Percentiles rank a stretch among this genome's conserved stretches.
Evolutionary conservation across 2,888 invertebrate species (phyloP).

Genomic region (Limnephilus auricula): DNA sequence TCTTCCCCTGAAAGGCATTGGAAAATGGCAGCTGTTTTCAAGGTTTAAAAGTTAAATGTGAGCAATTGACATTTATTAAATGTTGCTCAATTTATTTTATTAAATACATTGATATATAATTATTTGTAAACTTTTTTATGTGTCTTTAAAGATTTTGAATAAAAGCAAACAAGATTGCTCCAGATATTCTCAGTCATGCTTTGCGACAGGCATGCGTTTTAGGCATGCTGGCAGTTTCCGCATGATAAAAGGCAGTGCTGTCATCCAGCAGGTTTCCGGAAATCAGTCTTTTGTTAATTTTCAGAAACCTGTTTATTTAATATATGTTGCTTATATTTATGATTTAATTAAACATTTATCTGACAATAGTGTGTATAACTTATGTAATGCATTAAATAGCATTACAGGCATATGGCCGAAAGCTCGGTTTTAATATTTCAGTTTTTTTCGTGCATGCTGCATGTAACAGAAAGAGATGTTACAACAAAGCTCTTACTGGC

Average conservation of each 20-base stretch:
- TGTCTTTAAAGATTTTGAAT: not conserved
- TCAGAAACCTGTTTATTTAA: not conserved
- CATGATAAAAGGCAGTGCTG: not conserved
- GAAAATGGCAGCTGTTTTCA: slow-evolving; percentile 65
- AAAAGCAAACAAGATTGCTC: not conserved
- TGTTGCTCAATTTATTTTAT: not conserved
- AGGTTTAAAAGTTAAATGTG: slow-evolving; percentile 60
- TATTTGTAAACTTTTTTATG: not conserved
- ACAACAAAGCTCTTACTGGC: not conserved
- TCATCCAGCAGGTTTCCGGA: not conserved
- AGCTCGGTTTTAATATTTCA: not conserved
- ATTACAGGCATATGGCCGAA: not conserved
- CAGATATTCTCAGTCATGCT: not conserved
- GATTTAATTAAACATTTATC: not conserved
- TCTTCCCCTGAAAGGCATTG: slow-evolving; percentile 68
- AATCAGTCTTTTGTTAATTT: not conserved
- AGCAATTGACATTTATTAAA: not conserved
- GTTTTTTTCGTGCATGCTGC: not conserved
- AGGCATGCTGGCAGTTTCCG: not conserved
- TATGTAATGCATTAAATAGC: not conserved
- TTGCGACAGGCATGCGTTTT: not conserved
- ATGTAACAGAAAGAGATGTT: not conserved
- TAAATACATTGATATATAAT: not conserved
- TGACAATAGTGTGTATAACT: not conserved
- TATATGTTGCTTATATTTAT: not conserved